Evolutionary conservation across 2,113 vertebrate species (phyloP).

Genomic region (Tiliqua scincoides): DNA sequence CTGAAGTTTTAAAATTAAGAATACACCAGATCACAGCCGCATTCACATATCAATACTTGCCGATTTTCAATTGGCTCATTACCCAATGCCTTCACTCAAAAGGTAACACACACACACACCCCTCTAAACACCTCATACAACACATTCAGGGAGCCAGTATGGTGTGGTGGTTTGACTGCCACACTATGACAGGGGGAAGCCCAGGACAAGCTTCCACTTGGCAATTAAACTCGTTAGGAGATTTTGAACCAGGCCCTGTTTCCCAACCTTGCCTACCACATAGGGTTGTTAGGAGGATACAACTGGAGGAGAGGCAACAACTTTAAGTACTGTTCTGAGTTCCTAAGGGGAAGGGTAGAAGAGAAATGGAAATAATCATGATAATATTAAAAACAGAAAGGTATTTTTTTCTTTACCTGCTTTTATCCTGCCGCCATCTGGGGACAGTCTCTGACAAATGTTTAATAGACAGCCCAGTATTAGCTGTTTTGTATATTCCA

Average conservation of each 20-base stretch:
- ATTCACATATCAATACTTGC: background rate
- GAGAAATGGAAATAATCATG: too few species aligned
- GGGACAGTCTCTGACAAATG: constrained; percentile 85
- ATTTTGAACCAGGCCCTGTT: too few species aligned
- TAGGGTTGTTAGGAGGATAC: too few species aligned
- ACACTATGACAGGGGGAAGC: too few species aligned
- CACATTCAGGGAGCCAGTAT: too few species aligned
- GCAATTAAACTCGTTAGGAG: too few species aligned
- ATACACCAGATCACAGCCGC: background rate
- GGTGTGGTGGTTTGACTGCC: too few species aligned
- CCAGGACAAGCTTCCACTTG: too few species aligned
- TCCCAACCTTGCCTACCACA: too few species aligned
- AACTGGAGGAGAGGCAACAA: too few species aligned
- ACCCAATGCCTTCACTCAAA: background rate
- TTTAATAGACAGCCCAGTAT: constrained; percentile 91
- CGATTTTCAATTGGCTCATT: background rate
- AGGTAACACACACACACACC: background rate
- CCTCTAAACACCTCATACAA: background rate
- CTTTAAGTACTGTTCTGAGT: too few species aligned
- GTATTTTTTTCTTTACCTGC: constrained; percentile 73
- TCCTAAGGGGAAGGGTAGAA: too few species aligned
- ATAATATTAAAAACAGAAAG: background rate
- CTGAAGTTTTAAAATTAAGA: background rate
- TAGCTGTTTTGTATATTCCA: constrained; percentile 95
- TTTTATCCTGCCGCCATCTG: constrained; percentile 75